Evolutionary conservation across 2,888 invertebrate genomes (phyloP).

Genomic region (Rhaphigaster nebulosa): DNA sequence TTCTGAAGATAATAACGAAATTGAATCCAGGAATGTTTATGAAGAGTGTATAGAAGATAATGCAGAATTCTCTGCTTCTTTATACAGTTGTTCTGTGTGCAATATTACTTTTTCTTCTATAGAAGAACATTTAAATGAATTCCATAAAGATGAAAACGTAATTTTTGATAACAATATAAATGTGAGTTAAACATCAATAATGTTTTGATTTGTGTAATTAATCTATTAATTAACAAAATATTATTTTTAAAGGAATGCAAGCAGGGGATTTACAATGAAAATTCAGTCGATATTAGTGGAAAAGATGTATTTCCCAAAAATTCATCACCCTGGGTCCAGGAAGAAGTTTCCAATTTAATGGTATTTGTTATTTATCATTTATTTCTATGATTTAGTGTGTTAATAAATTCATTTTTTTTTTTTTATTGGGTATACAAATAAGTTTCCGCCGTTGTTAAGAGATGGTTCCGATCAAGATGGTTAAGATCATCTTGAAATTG

Average conservation of each 20-base stretch:
- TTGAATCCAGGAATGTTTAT: background rate
- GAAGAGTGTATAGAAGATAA: background rate
- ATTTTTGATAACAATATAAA: constrained; percentile 47
- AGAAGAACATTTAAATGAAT: constrained; percentile 55
- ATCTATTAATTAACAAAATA: background rate
- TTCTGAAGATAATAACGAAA: background rate
- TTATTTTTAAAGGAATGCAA: background rate
- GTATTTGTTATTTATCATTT: constrained; percentile 2
- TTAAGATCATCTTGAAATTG: too few species aligned
- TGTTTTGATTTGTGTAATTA: background rate
- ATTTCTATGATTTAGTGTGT: background rate
- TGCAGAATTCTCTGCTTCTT: background rate
- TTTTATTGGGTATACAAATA: too few species aligned
- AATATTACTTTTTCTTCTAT: constrained; percentile 56
- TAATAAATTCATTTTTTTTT: background rate
- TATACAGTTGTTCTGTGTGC: constrained; percentile 56
- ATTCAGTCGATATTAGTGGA: background rate
- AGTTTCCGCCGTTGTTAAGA: too few species aligned
- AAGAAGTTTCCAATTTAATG: constrained; percentile 15
- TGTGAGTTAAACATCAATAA: background rate
- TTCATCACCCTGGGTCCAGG: constrained; percentile 7
- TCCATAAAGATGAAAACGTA: constrained; percentile 58
- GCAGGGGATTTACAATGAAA: background rate
- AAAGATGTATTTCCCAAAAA: background rate
- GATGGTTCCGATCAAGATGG: too few species aligned